Evolutionary conservation across 1,140 invertebrate species (phyloP), one percentile per base, ranked within the genome.

Genomic region (Ephestia elutella): DNA sequence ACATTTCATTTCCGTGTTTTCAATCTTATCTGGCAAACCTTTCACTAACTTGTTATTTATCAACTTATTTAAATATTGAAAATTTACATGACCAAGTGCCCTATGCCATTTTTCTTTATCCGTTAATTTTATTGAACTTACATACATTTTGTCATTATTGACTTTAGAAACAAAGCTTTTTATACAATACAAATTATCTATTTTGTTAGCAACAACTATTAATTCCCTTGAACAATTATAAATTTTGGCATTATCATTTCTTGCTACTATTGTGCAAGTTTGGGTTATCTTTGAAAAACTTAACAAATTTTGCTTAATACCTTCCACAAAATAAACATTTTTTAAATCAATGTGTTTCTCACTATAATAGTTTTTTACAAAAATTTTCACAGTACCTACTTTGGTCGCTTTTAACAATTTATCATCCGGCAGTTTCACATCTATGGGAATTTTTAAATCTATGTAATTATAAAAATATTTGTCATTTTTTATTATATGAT

Each of bases 401-500:
- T 82, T 75, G 49, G 67, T 79, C 0, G 73, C 71, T 72, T 78
- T 69, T 60, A 80, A 64, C 25, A 59, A 57, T 68, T 55, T 69
- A 5, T 57, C 64, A 65, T 66, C 64, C 54, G 53, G 56, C 9
- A 75, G 15, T 64, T 70, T 72, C 7, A 74, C 71, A 71, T 81
- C 50, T 8, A 70, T 54, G 21, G 79, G 56, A 58, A 38, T 70
- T 65, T 79, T 78, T 32, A 82, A 75, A 58, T 65, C 59, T 58
- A 68, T 49, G 57, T 1, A 80, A 44, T 73, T 67, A 65, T 54
- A 57, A 73, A 81, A 81, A 63, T 67, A 82, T 48, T 35, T 59
- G 62, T 84, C 77, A 65, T 63, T 66, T 53, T 84, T 82, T 48
- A 84, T 68, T 38, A 86, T 72, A 57, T 86, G 78, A 50, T 82